Evolutionary conservation across 2,797 vertebrate species (phyloP), one percentile per base, ranked within the genome.

Genomic region (Psittacula derbiana): DNA sequence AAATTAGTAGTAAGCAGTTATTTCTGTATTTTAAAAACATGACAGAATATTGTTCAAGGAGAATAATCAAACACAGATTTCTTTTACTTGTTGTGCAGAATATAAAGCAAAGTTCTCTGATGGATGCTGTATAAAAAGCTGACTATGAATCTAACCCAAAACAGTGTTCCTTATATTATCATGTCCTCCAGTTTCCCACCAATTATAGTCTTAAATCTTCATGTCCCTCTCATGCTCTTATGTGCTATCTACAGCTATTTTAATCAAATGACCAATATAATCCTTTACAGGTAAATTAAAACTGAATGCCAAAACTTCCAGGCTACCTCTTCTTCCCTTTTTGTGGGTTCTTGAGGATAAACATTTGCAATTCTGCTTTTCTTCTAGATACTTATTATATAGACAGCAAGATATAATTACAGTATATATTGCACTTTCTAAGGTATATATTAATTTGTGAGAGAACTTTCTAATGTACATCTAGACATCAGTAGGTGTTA

Each of bases 61-160:
- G 23, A 66, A 76, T 88, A 82, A 93, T 92, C 40, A 94, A 88
- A 17, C 31, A 71, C 36, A 90, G 47, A 38, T 76, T 95, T 93
- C 18, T 86, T 81, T 52, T 72, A 52, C 14, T 60, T 75, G 43
- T 46, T 76, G 55, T 38, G 21, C 21, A 82, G 71, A 85, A 79
- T 73, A 72, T 70, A 88, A 92, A 52, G 2, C 27, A 43, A 20
- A 16, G 28, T 70, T 28, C 40, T 83, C 65, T 82, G 46, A 85
- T 43, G 80, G 24, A 64, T 87, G 25, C 64, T 76, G 13, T 60
- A 55, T 23, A 62, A 90, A 92, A 95, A 88, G 62, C 52, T 86
- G 64, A 49, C 36, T 80, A 13, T 46, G 31, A 44, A 23, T 33
- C 65, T 80, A 65, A 89, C 64, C 40, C 24, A 67, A 76, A 87